These are phyloP conservation scores for Parnassius apollo DNA, from an alignment of 2,888 invertebrate species.

Conservation along the genomic window DNA sequence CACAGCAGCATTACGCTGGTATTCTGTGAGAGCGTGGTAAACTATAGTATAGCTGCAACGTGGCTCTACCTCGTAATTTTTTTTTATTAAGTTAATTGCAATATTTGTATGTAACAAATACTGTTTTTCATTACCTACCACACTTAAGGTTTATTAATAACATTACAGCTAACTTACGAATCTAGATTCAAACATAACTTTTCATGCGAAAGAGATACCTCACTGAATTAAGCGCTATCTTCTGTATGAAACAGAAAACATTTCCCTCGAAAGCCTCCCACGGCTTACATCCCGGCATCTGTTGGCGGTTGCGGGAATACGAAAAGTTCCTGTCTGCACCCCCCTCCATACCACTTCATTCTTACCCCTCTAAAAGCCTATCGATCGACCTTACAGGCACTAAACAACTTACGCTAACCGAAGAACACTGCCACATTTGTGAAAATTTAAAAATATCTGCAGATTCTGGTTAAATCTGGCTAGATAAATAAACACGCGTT, in stretches of 20 bases:
- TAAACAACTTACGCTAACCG: constrained; percentile 65
- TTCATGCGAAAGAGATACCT: too few relatives aligned
- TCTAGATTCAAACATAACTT: too few relatives aligned
- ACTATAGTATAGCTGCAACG: too few relatives aligned
- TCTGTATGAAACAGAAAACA: constrained; percentile 36
- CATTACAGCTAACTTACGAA: too few relatives aligned
- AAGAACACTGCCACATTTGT: constrained; percentile 55
- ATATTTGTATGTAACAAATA: too few relatives aligned
- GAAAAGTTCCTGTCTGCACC: constrained; percentile 37
- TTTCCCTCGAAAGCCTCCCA: constrained; percentile 36
- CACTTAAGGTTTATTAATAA: too few relatives aligned
- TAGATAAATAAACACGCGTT: constrained; percentile 40
- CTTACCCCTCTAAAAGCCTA: constrained; percentile 48
- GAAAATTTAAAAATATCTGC: constrained; percentile 48
- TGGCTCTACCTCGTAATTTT: too few relatives aligned
- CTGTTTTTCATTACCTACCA: too few relatives aligned
- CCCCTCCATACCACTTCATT: constrained; percentile 35
- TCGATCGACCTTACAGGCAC: constrained; percentile 64
- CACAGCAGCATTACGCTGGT: too few relatives aligned
- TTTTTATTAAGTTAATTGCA: too few relatives aligned
- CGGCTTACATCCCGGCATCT: constrained; percentile 58
- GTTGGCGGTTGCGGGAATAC: constrained; percentile 51
- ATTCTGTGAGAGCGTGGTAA: too few relatives aligned
- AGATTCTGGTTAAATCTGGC: constrained; percentile 48
- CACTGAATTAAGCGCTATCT: constrained; percentile 36